Conservation (phyloP, 2,113 vertebrate species). For the Rana temporaria region DNA sequence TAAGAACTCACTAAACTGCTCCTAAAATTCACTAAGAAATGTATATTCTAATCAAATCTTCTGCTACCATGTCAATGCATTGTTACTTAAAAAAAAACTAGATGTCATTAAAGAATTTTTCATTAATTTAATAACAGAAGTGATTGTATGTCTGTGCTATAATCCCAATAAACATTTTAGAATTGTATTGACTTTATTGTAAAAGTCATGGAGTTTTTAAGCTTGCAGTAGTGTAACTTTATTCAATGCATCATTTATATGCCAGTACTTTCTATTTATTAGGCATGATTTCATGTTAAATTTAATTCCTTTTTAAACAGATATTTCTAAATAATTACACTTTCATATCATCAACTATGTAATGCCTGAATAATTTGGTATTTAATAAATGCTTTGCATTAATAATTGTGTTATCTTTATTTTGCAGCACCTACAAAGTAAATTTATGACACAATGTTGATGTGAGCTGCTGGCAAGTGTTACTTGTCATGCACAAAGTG, state of each 20-base stretch:
- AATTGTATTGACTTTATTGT: too few species aligned
- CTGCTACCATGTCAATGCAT: too few species aligned
- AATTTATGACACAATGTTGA: constrained; percentile 47
- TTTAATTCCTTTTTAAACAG: constrained; percentile 32
- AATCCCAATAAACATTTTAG: too few species aligned
- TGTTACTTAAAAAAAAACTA: too few species aligned
- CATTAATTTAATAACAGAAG: too few species aligned
- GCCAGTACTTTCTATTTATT: background rate
- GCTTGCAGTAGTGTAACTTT: background rate
- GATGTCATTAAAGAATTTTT: too few species aligned
- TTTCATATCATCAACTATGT: constrained; percentile 24
- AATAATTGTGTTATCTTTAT: constrained; percentile 47
- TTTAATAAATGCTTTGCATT: constrained; percentile 41
- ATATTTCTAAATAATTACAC: constrained; percentile 32
- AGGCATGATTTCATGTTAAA: constrained; percentile 1
- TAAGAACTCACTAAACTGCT: too few species aligned
- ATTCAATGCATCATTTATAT: background rate
- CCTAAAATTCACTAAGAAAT: too few species aligned
- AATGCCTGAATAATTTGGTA: constrained; percentile 17
- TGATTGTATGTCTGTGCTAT: too few species aligned
- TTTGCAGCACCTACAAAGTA: constrained; percentile 38
- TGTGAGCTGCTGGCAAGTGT: constrained; percentile 32
- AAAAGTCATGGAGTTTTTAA: too few species aligned
- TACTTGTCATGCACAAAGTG: constrained; percentile 28
- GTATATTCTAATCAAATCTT: too few species aligned